These are phyloP conservation scores for Hanleya hanleyi DNA, from an alignment of 2,888 invertebrate species.

Conservation along the genomic window DNA sequence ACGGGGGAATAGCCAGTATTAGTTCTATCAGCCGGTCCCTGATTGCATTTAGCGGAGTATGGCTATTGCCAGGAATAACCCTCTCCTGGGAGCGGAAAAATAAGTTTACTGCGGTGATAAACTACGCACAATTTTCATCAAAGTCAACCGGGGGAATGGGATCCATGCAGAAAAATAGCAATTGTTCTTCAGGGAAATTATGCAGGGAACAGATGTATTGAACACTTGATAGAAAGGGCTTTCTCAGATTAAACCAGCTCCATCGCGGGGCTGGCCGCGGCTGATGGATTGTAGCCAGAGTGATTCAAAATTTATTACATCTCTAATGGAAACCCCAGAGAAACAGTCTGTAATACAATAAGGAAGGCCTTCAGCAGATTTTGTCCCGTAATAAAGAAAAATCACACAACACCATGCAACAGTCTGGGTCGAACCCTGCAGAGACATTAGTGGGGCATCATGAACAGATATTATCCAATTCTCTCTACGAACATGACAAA, in stretches of 20 bases:
- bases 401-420: not conserved
- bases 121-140: slow-evolving; percentile 16
- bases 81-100: slow-evolving; percentile 6
- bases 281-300: not conserved
- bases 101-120: slow-evolving; percentile 10
- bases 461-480: no score
- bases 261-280: not conserved
- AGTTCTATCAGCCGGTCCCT: slow-evolving; percentile 10
- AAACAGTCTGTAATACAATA: not conserved
- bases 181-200: slow-evolving; percentile 15
- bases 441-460: no score
- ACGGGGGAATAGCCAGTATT: slow-evolving; percentile 1
- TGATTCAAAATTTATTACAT: slow-evolving; percentile 7
- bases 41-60: slow-evolving; percentile 5
- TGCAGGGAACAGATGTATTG: slow-evolving; percentile 2
- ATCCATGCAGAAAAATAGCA: not conserved
- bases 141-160: not conserved
- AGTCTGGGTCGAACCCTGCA: no score
- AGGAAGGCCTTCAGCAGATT: not conserved
- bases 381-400: not conserved
- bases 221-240: not conserved
- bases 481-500: no score
- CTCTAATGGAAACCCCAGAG: not conserved
- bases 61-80: not conserved
- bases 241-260: not conserved